Evolutionary conservation across 2,113 vertebrate genomes (phyloP).

Genomic region (Onychorhynchus coronatus): DNA sequence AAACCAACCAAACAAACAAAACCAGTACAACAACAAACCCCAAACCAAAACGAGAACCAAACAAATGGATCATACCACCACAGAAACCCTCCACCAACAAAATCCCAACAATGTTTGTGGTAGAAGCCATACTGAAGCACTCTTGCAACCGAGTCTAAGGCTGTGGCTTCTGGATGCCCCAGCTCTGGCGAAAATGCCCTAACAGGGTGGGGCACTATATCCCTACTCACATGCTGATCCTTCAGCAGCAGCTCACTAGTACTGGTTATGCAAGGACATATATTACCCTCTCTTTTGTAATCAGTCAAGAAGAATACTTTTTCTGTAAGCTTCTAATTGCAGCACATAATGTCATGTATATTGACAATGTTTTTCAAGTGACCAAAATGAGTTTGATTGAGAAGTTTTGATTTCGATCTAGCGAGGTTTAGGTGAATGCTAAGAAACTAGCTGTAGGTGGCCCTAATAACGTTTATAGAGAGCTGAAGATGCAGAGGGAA

Average conservation of each 20-base stretch:
- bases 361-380: accelerated
- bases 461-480: neutral
- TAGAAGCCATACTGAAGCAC: neutral
- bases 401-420: neutral
- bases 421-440: neutral
- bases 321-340: neutral
- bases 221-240: accelerated
- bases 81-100: accelerated
- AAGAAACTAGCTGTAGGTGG: neutral
- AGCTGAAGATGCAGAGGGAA: neutral
- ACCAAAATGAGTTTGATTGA: neutral
- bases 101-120: neutral
- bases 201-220: too few species aligned
- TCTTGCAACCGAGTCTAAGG: neutral
- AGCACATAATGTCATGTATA: accelerated
- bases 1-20: too few species aligned
- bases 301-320: neutral
- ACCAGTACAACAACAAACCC: accelerated
- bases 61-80: accelerated
- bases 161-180: neutral
- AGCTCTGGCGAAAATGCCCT: too few species aligned
- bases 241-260: neutral
- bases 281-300: neutral
- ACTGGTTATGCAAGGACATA: neutral
- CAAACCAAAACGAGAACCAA: too few species aligned